Base-by-base conservation (phyloP, 2,113 vertebrate genomes). In the Pitta sordida region DNA sequence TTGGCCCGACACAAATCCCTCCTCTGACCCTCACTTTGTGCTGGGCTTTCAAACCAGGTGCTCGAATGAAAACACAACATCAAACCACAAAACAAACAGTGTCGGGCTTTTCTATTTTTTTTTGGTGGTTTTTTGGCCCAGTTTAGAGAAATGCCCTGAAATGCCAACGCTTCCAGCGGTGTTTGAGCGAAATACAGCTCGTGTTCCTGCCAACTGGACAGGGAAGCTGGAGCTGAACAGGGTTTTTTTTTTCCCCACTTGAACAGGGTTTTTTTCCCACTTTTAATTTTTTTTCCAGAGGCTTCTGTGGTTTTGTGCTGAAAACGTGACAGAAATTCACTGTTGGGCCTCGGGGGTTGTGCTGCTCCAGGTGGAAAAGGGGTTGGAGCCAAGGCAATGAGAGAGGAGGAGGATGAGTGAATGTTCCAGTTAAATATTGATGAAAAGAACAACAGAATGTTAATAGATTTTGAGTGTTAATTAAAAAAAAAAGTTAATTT, bases 301-400 rank as follows among this genome's bases (percentile, higher is more conserved):
- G 7, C 17, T 43, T 27, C 41, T 32, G 43, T 5, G 46, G 27
- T 48, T 83, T 24, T 10, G 2, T 0, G 18, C 49, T 36, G 71
- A 9, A 24, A 69, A 14, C 51, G 2, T 0, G 1, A 11, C 12
- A 10, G 74, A 32, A 59, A 23, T 19, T 76, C 26, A 0, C 26
- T 7, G 8, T 0, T 0, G 2, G 1, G 39, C 29, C 52, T 16
- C 3, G 0, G 2, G 1, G 9, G 3, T 2, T 5, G 27, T 1
- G 55, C 51, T 73, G 74, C 48, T 49, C 24, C 1, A 4, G 60
- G 56, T 5, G 26, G 75, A 32, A 48, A 14, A 17, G 0, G 43
- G 43, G 8, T 56, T 49, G 58, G 21, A 48, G 13, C 22, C 62
- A 7, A 0, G 1, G 53, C 68, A 43, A 14, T 2, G 16, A 58